Evolutionary conservation across 2,113 vertebrate genomes (phyloP), one percentile per base, ranked within the genome.

Genomic region (Bagarius yarrelli): DNA sequence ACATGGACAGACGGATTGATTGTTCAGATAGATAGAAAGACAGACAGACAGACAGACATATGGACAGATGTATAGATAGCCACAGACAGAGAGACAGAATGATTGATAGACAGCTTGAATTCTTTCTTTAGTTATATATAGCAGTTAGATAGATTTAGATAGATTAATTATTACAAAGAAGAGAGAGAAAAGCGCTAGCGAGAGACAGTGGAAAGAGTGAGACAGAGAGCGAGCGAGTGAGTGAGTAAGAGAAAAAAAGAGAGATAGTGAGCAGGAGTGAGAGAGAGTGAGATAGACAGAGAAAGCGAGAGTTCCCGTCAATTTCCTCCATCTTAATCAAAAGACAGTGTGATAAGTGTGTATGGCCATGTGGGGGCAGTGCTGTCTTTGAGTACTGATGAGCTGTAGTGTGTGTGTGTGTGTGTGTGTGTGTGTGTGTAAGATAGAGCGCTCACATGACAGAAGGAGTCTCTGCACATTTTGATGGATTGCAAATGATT

Each of bases 331-430:
- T 71, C 25, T 71, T 5, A 30, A 50, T 71, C 47, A 52, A 15
- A 70, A 50, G 44, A 21, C 32, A 27, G 47, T 75, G 92, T 89
- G 91, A 89, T 92, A 91, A 89, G 90, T 88, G 60, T 34, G 3
- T 52, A 73, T 66, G 75, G 90, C 93, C 96, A 92, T 95, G 90
- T 90, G 96, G 94, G 94, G 96, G 95, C 97, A 95, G 93, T 94
- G 86, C 87, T 94, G 93, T 93, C 93, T 93, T 93, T 90, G 84
- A 44, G 47, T 92, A 74, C 34, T 73, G 59, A 30, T 14, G 15
- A 47, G 57, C 25, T 36, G 44, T 21, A 0, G 76, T 63, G 64
- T 47, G 71, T 74, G 36, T 81, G 57, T 71, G 57, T 73, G 81
- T 70, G n/a, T 72, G 66, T 77, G 57, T 32, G 79, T 81, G 79